Conservation (phyloP, 1,140 invertebrate species). For the Phymastichus coffea region DNA sequence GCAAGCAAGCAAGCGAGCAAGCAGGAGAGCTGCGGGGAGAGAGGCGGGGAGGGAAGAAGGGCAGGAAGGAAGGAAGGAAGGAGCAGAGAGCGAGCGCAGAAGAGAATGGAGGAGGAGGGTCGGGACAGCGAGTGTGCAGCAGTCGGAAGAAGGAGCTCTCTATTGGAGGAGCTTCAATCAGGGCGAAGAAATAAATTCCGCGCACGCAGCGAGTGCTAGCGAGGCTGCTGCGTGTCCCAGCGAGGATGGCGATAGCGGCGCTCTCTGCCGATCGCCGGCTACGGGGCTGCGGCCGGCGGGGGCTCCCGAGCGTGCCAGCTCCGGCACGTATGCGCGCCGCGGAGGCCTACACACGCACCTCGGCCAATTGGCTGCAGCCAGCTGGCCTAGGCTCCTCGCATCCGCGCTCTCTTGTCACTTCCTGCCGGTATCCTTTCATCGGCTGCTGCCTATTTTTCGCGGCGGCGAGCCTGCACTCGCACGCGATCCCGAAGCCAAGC, state of each 20-base stretch:
- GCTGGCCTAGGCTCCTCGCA: too few species aligned
- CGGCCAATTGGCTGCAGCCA: too few species aligned
- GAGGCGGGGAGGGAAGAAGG: not conserved
- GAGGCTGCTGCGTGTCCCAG: slow-evolving; percentile 10
- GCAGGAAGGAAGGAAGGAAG: not conserved
- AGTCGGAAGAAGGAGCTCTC: not conserved
- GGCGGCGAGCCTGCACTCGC: not conserved
- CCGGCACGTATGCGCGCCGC: too few species aligned
- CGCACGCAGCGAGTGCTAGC: too few species aligned
- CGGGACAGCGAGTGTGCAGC: too few species aligned
- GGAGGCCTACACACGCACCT: too few species aligned
- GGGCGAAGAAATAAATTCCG: slow-evolving; percentile 7
- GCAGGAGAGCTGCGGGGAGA: too few species aligned
- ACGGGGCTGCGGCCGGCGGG: too few species aligned
- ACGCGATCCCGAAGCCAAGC: not conserved
- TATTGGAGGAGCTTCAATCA: slow-evolving; percentile 9
- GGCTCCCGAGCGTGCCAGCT: too few species aligned
- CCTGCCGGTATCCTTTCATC: not conserved
- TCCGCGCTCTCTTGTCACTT: too few species aligned
- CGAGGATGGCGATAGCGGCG: not conserved
- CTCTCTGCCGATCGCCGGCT: not conserved
- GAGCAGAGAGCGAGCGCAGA: not conserved
- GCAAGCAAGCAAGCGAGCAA: too few species aligned
- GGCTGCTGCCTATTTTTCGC: not conserved
- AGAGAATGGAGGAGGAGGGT: too few species aligned